Evolutionary conservation across 2,797 vertebrate species (phyloP).

Genomic region (Acanthurus leucopareius): DNA sequence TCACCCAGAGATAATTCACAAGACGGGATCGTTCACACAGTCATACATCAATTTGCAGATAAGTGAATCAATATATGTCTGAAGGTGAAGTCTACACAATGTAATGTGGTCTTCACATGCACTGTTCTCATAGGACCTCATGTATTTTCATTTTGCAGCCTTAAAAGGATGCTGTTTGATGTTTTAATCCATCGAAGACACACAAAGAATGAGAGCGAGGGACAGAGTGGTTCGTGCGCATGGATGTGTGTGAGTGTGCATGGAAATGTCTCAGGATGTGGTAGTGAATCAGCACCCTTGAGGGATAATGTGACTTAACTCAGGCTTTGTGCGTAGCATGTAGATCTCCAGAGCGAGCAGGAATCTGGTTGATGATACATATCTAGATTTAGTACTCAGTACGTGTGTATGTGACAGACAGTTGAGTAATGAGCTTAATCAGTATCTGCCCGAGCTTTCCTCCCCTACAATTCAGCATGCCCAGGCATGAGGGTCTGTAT

Average conservation of each 20-base stretch:
- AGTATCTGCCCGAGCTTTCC: slow-evolving; percentile 13
- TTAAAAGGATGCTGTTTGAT: slow-evolving; percentile 3
- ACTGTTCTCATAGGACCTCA: not conserved
- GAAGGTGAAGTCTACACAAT: slow-evolving; percentile 35
- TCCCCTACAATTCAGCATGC: slow-evolving; percentile 8
- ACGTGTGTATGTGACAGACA: not conserved
- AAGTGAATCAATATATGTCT: slow-evolving; percentile 58
- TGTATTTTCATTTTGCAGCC: slow-evolving; percentile 13
- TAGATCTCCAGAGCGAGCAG: not conserved
- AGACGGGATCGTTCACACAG: slow-evolving; percentile 45
- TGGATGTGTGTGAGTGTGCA: not conserved
- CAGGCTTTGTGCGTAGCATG: not conserved
- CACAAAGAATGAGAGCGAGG: not conserved
- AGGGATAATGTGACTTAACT: slow-evolving; percentile 6
- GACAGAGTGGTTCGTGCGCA: slow-evolving; percentile 8
- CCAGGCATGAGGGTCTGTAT: slow-evolving; percentile 16
- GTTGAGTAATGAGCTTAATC: slow-evolving; percentile 25
- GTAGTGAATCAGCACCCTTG: slow-evolving; percentile 33
- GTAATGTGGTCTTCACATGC: slow-evolving; percentile 5
- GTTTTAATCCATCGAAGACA: slow-evolving; percentile 11
- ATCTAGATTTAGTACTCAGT: not conserved
- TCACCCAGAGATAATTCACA: slow-evolving; percentile 71
- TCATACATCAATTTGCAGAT: slow-evolving; percentile 27
- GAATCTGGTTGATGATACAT: not conserved
- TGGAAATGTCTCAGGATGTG: slow-evolving; percentile 11